phyloP scores from a whole-genome alignment of 2,888 invertebrate genomes.

The Dione juno region DNA sequence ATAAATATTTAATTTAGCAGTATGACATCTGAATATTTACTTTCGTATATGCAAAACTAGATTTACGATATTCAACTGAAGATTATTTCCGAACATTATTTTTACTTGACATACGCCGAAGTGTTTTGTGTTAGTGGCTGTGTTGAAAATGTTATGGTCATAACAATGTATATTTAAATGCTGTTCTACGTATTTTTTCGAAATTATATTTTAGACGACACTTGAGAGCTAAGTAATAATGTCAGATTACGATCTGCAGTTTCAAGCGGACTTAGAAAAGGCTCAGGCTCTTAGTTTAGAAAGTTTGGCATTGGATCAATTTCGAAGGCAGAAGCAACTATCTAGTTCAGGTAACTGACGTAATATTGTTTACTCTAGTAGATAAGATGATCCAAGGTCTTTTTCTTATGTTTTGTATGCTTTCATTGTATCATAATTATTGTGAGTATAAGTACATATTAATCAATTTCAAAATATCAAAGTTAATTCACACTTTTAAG shows the following conservation, averaged over 20 bases:
- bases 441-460: neutral
- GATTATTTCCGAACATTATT: conserved; percentile 7
- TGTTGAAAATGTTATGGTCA: conserved; percentile 38
- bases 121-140: conserved; percentile 38
- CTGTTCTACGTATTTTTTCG: conserved; percentile 66
- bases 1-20: conserved; percentile 57
- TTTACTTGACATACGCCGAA: conserved; percentile 42
- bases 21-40: conserved; percentile 55
- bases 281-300: conserved; percentile 94
- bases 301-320: conserved; percentile 92
- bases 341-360: conserved; percentile 74
- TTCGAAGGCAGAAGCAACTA: conserved; percentile 87
- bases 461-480: neutral
- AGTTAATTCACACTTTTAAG: too few species aligned
- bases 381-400: conserved; percentile 53
- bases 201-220: conserved; percentile 60
- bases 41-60: conserved; percentile 56
- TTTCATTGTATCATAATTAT: conserved; percentile 2
- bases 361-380: conserved; percentile 67
- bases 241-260: conserved; percentile 91
- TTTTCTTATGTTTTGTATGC: conserved; percentile 22
- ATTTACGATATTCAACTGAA: conserved; percentile 15
- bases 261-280: conserved; percentile 93
- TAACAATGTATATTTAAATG: conserved; percentile 38
- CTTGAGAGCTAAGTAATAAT: conserved; percentile 62